Conservation (phyloP, 2,113 vertebrate species). For the Embiotoca jacksoni region DNA sequence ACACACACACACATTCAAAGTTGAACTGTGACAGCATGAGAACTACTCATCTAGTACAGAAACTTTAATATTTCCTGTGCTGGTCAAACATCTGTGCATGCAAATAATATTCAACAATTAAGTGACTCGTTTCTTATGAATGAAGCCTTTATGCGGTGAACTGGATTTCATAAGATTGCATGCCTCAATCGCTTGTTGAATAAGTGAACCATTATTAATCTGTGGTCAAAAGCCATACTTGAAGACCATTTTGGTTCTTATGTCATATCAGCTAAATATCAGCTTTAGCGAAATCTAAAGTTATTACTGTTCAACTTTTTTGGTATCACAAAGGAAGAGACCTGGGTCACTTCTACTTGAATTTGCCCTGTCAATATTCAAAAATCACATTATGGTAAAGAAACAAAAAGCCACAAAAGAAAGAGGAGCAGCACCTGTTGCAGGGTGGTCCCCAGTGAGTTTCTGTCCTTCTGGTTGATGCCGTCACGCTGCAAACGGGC, state of each 20-base stretch:
- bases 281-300: background rate
- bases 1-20: constrained; percentile 20
- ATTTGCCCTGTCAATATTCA: too few relatives aligned
- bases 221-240: background rate
- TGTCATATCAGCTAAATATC: background rate
- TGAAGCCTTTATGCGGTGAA: constrained; percentile 22
- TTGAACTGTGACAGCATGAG: constrained; percentile 1
- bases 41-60: constrained; percentile 20
- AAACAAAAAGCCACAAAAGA: background rate
- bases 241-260: background rate
- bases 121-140: constrained; percentile 42
- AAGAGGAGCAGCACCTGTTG: constrained; percentile 74
- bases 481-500: constrained; percentile 91
- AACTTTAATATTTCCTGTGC: constrained; percentile 51
- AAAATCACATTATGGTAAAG: background rate
- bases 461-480: constrained; percentile 91
- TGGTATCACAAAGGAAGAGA: background rate
- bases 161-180: constrained; percentile 22
- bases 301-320: background rate
- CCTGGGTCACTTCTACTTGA: too few relatives aligned
- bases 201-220: background rate
- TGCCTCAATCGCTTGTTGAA: constrained; percentile 5
- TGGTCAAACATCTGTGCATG: constrained; percentile 62
- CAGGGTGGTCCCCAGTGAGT: constrained; percentile 79
- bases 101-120: constrained; percentile 45